Conservation (phyloP, 2,888 invertebrate species). For the Amphipyra berbera region DNA sequence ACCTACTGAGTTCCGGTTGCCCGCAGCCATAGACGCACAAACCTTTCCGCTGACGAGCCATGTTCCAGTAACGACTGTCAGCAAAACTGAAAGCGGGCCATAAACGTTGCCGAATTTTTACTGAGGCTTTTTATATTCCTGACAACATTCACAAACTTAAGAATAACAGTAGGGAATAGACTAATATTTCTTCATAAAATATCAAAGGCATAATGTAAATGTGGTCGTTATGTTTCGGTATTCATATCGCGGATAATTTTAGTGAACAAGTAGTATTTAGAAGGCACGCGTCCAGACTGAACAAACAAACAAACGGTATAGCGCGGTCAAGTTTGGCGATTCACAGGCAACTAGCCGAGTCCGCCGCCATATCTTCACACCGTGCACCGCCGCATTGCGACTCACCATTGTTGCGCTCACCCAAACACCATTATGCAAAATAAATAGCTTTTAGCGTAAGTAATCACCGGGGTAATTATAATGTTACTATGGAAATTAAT, state of each 20-base stretch:
- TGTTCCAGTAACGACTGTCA: conserved; percentile 64
- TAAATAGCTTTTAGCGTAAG: conserved; percentile 78
- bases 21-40: conserved; percentile 65
- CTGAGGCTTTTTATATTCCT: conserved; percentile 39
- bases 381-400: conserved; percentile 69
- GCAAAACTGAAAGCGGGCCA: conserved; percentile 63
- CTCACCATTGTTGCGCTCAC: conserved; percentile 76
- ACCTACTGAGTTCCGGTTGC: conserved; percentile 69
- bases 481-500: conserved; percentile 70
- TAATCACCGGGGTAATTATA: conserved; percentile 76
- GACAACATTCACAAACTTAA: conserved; percentile 31
- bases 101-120: conserved; percentile 48
- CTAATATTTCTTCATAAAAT: conserved; percentile 25
- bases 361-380: conserved; percentile 69
- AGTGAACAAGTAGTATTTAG: conserved; percentile 66
- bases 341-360: conserved; percentile 72
- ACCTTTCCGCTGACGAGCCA: conserved; percentile 68
- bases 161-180: conserved; percentile 20
- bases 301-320: conserved; percentile 71
- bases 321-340: conserved; percentile 81
- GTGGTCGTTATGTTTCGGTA: conserved; percentile 23
- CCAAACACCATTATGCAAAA: conserved; percentile 83
- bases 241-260: conserved; percentile 48
- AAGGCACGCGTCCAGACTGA: conserved; percentile 60
- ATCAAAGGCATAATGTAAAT: conserved; percentile 30